phyloP scores from a whole-genome alignment of 1,140 invertebrate species.

The Tetramorium parvispinum region DNA sequence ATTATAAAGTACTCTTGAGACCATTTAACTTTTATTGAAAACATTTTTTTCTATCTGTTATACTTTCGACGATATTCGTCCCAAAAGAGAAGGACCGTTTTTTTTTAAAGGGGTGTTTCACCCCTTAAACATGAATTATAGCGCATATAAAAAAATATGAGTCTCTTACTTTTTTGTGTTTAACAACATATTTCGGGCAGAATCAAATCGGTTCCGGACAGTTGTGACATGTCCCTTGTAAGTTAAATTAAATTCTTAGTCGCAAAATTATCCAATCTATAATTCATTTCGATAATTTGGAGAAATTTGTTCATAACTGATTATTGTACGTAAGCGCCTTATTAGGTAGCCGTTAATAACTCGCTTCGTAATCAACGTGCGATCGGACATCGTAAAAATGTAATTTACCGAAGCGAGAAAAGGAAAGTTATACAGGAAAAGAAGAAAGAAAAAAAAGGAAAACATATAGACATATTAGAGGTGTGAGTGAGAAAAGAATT shows the following conservation, averaged over 20 bases:
- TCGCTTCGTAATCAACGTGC: slow-evolving; percentile 60
- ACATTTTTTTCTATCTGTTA: too few species aligned
- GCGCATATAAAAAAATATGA: too few species aligned
- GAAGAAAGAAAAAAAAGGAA: background rate
- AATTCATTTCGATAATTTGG: slow-evolving; percentile 22
- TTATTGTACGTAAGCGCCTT: background rate
- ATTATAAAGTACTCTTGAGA: too few species aligned
- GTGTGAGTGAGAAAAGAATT: slow-evolving; percentile 18
- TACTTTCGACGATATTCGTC: too few species aligned
- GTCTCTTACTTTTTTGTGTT: too few species aligned
- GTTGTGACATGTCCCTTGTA: too few species aligned
- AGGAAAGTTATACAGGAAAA: background rate
- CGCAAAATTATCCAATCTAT: background rate
- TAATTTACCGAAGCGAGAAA: slow-evolving; percentile 61
- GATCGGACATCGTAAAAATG: slow-evolving; percentile 64
- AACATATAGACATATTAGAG: background rate
- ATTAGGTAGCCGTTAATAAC: slow-evolving; percentile 61
- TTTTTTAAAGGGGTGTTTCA: too few species aligned
- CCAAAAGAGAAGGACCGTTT: too few species aligned
- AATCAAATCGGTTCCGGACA: too few species aligned
- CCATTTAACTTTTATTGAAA: too few species aligned
- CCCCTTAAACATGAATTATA: too few species aligned
- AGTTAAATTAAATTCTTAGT: background rate
- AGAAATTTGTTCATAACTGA: slow-evolving; percentile 7
- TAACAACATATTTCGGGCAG: too few species aligned